Percentiles rank a stretch among this genome's conserved stretches.
phyloP scores from a whole-genome alignment of 2,113 vertebrate species.

The Vulpes ferrilata region DNA sequence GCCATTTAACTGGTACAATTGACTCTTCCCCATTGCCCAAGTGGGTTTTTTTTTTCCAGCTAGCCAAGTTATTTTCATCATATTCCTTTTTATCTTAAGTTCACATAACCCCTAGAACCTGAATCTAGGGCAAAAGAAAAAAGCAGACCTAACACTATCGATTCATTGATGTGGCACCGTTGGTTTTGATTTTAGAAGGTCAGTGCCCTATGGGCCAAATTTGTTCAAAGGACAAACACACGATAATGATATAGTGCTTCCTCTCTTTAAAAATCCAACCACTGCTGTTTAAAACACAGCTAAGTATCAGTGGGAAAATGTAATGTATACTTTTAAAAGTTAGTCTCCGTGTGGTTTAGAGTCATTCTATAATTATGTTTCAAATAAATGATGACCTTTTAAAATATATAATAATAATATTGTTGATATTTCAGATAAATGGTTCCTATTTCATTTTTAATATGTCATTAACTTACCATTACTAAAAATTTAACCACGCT shows the following conservation, averaged over 20 bases:
- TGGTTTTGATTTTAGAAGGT: conserved; percentile 71
- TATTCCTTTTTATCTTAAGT: conserved; percentile 73
- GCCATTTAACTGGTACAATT: conserved; percentile 45
- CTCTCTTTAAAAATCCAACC: conserved; percentile 60
- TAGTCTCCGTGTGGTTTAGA: conserved; percentile 58
- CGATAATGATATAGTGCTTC: conserved; percentile 51
- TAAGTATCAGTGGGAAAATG: conserved; percentile 49
- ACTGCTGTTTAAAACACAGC: conserved; percentile 48
- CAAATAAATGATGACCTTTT: conserved; percentile 76
- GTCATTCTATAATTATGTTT: conserved; percentile 73
- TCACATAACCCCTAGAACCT: conserved; percentile 72
- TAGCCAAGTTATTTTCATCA: conserved; percentile 74
- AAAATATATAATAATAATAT: conserved; percentile 72
- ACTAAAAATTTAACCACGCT: conserved; percentile 68
- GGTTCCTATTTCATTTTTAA: conserved; percentile 72
- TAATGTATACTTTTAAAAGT: conserved; percentile 24
- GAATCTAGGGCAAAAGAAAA: conserved; percentile 78
- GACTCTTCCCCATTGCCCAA: conserved; percentile 30
- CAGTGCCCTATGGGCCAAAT: background rate
- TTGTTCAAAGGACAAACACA: conserved; percentile 68
- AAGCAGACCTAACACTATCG: conserved; percentile 59
- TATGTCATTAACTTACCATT: conserved; percentile 69
- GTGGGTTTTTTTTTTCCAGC: background rate
- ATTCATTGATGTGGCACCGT: conserved; percentile 73
- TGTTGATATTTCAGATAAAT: conserved; percentile 73